Conservation (phyloP, 2,797 vertebrate genomes). For the Discoglossus pictus region DNA sequence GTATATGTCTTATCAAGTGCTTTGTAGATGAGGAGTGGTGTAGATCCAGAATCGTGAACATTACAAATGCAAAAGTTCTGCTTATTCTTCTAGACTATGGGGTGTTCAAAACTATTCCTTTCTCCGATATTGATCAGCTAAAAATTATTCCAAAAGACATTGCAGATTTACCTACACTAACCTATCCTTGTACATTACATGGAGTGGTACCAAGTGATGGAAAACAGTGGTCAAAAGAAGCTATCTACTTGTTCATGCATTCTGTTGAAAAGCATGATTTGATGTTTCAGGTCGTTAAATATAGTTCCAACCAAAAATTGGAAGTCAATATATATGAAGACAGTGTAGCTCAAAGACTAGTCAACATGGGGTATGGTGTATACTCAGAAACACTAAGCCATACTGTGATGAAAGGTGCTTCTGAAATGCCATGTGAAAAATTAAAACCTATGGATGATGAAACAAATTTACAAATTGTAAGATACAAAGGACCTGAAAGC, state of each 20-base stretch:
- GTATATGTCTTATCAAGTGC: slow-evolving; percentile 73
- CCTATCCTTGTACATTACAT: slow-evolving; percentile 75
- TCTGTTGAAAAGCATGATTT: slow-evolving; percentile 71
- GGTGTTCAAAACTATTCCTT: slow-evolving; percentile 62
- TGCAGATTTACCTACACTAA: slow-evolving; percentile 68
- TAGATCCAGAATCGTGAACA: slow-evolving; percentile 74
- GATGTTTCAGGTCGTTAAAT: slow-evolving; percentile 72
- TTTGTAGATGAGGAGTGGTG: slow-evolving; percentile 75
- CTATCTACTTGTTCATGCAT: slow-evolving; percentile 71
- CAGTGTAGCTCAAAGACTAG: slow-evolving; percentile 65
- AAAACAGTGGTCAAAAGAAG: slow-evolving; percentile 75
- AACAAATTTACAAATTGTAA: too few relatives aligned
- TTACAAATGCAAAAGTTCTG: slow-evolving; percentile 59
- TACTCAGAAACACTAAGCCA: slow-evolving; percentile 2
- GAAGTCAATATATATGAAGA: slow-evolving; percentile 72
- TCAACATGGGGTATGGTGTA: slow-evolving; percentile 61
- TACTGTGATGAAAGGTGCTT: too few relatives aligned
- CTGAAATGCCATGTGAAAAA: too few relatives aligned
- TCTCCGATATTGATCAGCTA: slow-evolving; percentile 62
- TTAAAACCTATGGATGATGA: too few relatives aligned
- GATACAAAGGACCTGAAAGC: too few relatives aligned
- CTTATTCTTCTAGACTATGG: slow-evolving; percentile 81
- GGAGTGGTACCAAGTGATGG: slow-evolving; percentile 67
- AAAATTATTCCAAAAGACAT: slow-evolving; percentile 74
- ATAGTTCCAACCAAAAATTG: slow-evolving; percentile 66